Evolutionary conservation across 2,113 vertebrate genomes (phyloP).

Genomic region (Empidonax traillii): DNA sequence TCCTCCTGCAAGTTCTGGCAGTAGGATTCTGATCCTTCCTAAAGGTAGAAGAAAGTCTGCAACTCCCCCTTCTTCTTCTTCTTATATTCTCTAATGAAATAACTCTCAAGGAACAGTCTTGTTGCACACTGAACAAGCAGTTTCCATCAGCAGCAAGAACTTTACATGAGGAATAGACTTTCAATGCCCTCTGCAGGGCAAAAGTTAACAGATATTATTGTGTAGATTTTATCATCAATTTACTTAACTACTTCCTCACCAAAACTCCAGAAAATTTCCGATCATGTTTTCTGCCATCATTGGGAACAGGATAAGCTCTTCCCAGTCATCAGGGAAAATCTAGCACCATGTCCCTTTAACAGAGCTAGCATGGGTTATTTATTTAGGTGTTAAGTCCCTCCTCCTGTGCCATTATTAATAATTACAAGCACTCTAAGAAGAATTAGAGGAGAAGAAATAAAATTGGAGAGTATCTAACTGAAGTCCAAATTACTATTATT

Average conservation of each 20-base stretch:
- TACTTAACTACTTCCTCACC: neutral
- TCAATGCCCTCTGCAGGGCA: neutral
- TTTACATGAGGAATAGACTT: neutral
- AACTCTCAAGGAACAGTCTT: neutral
- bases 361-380: neutral
- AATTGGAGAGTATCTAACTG: neutral
- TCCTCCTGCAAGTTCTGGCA: neutral
- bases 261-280: neutral
- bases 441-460: neutral
- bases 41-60: neutral
- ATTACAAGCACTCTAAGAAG: neutral
- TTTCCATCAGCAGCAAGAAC: neutral
- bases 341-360: fast-evolving
- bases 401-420: neutral
- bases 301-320: neutral
- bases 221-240: neutral
- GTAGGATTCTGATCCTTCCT: neutral
- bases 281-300: neutral
- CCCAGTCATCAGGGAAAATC: neutral
- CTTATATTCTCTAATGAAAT: neutral
- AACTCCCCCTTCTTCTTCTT: neutral
- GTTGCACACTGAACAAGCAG: neutral
- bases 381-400: neutral
- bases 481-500: neutral
- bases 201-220: neutral